Evolutionary conservation across 1,140 invertebrate species (phyloP).

Genomic region (Papilio machaon): DNA sequence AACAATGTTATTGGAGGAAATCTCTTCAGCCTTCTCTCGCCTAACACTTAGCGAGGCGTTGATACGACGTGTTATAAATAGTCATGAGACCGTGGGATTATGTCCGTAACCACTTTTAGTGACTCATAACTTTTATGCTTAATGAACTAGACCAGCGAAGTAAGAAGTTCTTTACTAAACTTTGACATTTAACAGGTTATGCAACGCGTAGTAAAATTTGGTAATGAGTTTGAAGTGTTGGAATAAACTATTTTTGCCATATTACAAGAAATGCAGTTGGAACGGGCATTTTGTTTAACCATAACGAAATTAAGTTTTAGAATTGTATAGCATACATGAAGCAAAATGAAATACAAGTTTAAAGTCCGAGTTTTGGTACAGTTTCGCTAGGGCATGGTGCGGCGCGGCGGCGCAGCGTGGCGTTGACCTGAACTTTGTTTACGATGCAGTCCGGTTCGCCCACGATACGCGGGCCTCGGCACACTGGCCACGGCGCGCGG

Average conservation of each 20-base stretch:
- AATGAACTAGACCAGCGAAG: not conserved
- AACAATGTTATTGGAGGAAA: constrained; percentile 17
- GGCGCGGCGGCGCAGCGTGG: constrained; percentile 39
- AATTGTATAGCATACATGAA: not conserved
- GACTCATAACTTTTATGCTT: constrained; percentile 4
- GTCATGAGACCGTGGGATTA: constrained; percentile 13
- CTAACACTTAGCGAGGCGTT: constrained; percentile 13
- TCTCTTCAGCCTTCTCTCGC: not conserved
- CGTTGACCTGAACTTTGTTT: constrained; percentile 72
- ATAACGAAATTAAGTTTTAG: no score
- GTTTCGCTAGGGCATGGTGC: not conserved
- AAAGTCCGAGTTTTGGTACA: not conserved
- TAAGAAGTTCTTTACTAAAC: not conserved
- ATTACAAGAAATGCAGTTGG: not conserved
- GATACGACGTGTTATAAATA: constrained; percentile 11
- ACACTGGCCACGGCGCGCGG: constrained; percentile 34
- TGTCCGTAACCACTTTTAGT: constrained; percentile 2
- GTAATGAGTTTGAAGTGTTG: not conserved
- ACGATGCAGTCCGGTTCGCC: constrained; percentile 55
- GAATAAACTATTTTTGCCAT: not conserved
- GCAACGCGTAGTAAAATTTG: not conserved
- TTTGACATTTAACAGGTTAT: not conserved
- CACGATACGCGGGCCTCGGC: constrained; percentile 41
- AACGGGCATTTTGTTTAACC: no score
- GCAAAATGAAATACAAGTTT: not conserved